Base-by-base conservation (phyloP, 2,888 invertebrate genomes). In the Rhingia campestris region DNA sequence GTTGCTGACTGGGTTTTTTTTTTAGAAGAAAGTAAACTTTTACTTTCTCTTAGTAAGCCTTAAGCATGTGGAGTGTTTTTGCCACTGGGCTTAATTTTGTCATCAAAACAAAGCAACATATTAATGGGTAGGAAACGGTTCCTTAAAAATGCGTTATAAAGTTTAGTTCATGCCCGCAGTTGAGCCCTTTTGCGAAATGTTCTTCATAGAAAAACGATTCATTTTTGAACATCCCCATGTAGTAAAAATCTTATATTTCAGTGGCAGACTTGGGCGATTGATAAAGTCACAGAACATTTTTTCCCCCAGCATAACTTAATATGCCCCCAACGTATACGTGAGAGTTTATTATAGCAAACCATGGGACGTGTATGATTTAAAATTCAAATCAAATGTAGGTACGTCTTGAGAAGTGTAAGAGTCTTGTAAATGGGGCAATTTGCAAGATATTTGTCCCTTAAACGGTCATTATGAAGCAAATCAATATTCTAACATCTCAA, bases 251-350 rank as follows among this genome's bases (percentile, higher is more conserved):
- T 63, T 1, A 49, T 12, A 22, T 58, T 59, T 45, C 64, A 43
- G 70, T 72, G 72, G 70, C 70, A 32, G 35, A 61, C 4, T 22
- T 4, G 53, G 39, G 49, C 45, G 47, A 54, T 61, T 66, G 53
- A 7, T 45, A 70, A 53, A 58, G 43, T 54, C 33, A n/a, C 37
- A 58, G 6, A 64, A 32, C 63, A 70, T 39, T 75, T 22, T 56
- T 41, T 14, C 43, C 51, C 53, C 51, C 51, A 59, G 30, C 12
- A 0, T 9, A 43, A 32, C 56, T 82, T 63, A 63, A 56, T 43
- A 82, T 82, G 67, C 77, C 77, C 39, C 43, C n/a, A 39, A 32
- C 63, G 77, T 69, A 59, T 41, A 0, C 39, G 45, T 51, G 58
- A 39, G 5, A 12, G 14, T 30, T 58, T 56, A n/a, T 47, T 35